Percentiles rank a stretch among this genome's conserved stretches.
These are phyloP conservation scores for Desmophyllum pertusum DNA, from an alignment of 92 coral and sea anemone genomes.

Conservation along the genomic window DNA sequence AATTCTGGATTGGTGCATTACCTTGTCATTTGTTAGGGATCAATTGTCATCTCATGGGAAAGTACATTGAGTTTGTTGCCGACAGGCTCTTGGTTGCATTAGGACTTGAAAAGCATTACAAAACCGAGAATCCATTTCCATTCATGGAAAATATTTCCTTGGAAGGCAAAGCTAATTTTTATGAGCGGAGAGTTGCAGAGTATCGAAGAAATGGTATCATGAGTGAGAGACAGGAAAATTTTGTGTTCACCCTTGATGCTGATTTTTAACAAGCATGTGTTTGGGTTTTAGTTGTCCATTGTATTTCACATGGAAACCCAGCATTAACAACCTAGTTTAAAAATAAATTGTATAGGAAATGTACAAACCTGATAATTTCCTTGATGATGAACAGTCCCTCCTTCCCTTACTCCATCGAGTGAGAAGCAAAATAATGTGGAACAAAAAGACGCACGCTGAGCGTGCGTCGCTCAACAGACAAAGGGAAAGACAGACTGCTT, in stretches of 20 bases:
- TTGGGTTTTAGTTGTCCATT: background rate
- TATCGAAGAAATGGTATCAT: constrained; percentile 79
- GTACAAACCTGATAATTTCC: background rate
- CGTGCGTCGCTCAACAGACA: no score
- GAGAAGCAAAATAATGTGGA: no score
- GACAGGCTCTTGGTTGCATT: constrained; percentile 72
- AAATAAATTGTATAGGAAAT: no score
- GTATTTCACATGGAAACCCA: background rate
- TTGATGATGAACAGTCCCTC: no score
- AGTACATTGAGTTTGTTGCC: constrained; percentile 83
- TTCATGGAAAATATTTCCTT: constrained; percentile 84
- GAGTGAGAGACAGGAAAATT: constrained; percentile 60
- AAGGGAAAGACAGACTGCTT: no score
- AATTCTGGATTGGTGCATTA: constrained; percentile 70
- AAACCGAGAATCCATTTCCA: constrained; percentile 63
- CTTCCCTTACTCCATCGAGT: no score
- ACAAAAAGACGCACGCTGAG: no score
- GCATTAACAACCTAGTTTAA: no score
- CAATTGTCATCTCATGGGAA: constrained; percentile 70
- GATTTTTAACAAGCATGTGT: constrained; percentile 43
- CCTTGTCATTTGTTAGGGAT: constrained; percentile 74
- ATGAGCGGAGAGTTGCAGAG: constrained; percentile 74
- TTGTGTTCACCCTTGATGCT: constrained; percentile 68
- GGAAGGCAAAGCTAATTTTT: constrained; percentile 80
- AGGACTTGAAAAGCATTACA: constrained; percentile 55